Percentiles rank a stretch among this genome's conserved stretches.
Evolutionary conservation across 92 coral and sea anemone species (phyloP).

Genomic region (Pocillopora meandrina): DNA sequence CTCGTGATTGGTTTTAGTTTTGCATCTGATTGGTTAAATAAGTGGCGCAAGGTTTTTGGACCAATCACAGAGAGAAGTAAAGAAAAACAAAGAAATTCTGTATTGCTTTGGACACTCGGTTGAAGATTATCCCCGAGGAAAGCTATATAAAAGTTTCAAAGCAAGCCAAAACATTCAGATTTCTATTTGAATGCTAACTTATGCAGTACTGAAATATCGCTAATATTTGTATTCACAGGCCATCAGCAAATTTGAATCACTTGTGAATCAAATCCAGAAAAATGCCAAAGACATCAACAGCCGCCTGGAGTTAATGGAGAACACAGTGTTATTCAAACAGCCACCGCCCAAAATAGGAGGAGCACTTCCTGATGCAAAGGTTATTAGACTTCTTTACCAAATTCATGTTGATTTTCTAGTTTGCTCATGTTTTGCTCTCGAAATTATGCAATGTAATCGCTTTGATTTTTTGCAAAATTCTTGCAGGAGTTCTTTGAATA

Average conservation of each 20-base stretch:
- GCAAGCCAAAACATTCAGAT: too few relatives aligned
- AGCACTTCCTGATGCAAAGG: constrained; percentile 88
- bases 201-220: not conserved
- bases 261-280: constrained; percentile 98
- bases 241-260: constrained; percentile 95
- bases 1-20: too few relatives aligned
- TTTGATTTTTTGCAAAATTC: too few relatives aligned
- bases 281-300: constrained; percentile 98
- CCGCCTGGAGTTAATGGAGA: constrained; percentile 89
- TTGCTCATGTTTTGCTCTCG: too few relatives aligned
- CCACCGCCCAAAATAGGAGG: constrained; percentile 79
- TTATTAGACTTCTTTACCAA: not conserved
- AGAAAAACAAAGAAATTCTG: too few relatives aligned
- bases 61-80: not conserved
- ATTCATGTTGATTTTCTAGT: not conserved
- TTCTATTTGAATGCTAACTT: not conserved
- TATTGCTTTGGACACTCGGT: too few relatives aligned
- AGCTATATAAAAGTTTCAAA: too few relatives aligned
- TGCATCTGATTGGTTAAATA: too few relatives aligned
- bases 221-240: constrained; percentile 57
- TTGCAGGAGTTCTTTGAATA: constrained; percentile 91
- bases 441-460: too few relatives aligned
- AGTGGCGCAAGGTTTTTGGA: too few relatives aligned
- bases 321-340: constrained; percentile 78
- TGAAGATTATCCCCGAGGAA: too few relatives aligned